Base-by-base conservation (phyloP, 1,140 invertebrate species). In the Rhopalosiphum maidis region DNA sequence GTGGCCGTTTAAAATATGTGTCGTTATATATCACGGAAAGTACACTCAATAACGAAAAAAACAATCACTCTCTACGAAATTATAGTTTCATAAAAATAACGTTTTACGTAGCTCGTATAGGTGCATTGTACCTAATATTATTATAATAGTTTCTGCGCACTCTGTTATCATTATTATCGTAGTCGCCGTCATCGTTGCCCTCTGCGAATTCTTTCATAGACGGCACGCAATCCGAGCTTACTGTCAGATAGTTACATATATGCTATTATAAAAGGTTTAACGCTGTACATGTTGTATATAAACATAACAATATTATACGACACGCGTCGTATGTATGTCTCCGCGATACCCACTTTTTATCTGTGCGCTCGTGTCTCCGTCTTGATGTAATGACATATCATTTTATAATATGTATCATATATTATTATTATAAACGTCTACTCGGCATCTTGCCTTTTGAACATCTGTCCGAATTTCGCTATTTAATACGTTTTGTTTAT, bases 181-280 rank as follows among this genome's bases (percentile, higher is more conserved):
- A n/a, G 60, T n/a, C 60, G 18, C 21, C n/a, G 60, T 54, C 21
- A 46, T 30, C 25, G 30, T 83, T 23, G 11, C 4, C 43, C 60
- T 46, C 25, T 0, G 37, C n/a, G n/a, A 91, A n/a, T 48, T 85
- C 43, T 15, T 18, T 4, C 4, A 15, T 68, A 54, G 48, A 55
- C 35, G 43, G 85, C 48, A 25, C 35, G 8, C 77, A 82, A 92
- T 92, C 90, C 77, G 91, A 54, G 91, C 91, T 92, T 92, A 92
- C 77, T 92, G 91, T 92, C 91, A 85, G 9, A 77, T 15, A 77
- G 60, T 77, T 77, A 77, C 60, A 51, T 22, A 85, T 35, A 37
- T 48, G 51, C 82, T 48, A 85, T 92, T 92, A 92, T 46, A 87
- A 87, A 87, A 43, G 43, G 85, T 77, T 77, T 77, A 77, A 77